Base-by-base conservation (phyloP, 37 sponge, comb jelly and placozoan species). In the Lycopodina hypogea region DNA sequence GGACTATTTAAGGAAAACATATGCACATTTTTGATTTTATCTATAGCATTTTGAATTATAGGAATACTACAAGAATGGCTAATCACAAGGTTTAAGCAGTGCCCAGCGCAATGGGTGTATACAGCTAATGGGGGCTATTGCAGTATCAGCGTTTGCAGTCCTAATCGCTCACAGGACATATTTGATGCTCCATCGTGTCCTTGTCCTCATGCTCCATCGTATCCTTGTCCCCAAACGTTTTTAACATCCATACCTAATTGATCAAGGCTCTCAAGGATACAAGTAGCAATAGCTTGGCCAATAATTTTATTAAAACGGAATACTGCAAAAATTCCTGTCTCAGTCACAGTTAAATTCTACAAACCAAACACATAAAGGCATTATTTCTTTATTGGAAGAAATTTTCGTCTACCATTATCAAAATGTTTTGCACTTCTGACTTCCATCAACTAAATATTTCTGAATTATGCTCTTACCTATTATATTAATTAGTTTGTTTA, bases 161-260 rank as follows among this genome's bases (percentile, higher is more conserved):
- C 87, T 72, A 57, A 38, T 48, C 64, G 70, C 18, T 81, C 68
- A 62, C 68, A 52, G 42, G 75, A 70, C 83, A 89, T 89, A 42
- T 75, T 72, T 8, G 79, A 26, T 32, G 89, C 84, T 55, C 89
- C 84, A 73, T 89, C 89, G 74, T 88, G 74, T 35, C 80, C 84
- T 72, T 83, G 53, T 15, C n/a, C n/a, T n/a, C n/a, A n/a, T n/a
- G n/a, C n/a, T n/a, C n/a, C n/a, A n/a, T n/a, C n/a, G n/a, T n/a
- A n/a, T n/a, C n/a, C n/a, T n/a, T n/a, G 53, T 15, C 53, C 53
- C 53, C 53, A 18, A 52, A 52, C 15, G 15, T 52, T 52, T 11
- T 52, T 18, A 52, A 52, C 53, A 52, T 52, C 53, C 11, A 52
- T 75, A 37, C 84, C 79, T 55, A 68, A 42, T 50, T 79, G 26